These are phyloP conservation scores for Salminus brasiliensis DNA, from an alignment of 2,113 vertebrate species.

Conservation along the genomic window DNA sequence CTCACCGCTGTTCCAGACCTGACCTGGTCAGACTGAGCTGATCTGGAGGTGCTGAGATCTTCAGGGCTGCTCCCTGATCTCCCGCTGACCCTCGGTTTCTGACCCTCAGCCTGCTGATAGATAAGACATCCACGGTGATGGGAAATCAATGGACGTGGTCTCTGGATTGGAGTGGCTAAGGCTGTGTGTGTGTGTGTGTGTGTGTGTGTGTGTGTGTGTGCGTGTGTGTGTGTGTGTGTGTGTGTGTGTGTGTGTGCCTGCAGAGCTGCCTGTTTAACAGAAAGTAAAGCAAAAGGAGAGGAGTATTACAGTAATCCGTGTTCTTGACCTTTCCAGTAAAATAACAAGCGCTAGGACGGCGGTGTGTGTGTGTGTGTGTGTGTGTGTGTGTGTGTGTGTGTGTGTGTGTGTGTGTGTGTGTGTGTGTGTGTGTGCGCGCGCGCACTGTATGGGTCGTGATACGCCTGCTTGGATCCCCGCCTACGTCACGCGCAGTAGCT, in stretches of 20 bases:
- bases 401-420: no score
- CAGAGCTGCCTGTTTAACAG: background rate
- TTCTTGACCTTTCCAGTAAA: slow-evolving; percentile 43
- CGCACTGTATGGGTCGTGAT: background rate
- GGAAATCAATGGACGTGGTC: slow-evolving; percentile 29
- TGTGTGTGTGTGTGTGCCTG: background rate
- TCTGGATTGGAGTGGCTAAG: background rate
- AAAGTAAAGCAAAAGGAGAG: background rate
- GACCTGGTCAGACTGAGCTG: slow-evolving; percentile 22
- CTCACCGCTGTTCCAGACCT: slow-evolving; percentile 1
- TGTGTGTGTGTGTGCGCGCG: no score
- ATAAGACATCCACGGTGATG: slow-evolving; percentile 5
- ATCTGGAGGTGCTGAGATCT: slow-evolving; percentile 17
- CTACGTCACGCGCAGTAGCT: slow-evolving; percentile 46
- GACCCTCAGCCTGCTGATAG: slow-evolving; percentile 3
- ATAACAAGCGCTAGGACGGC: background rate
- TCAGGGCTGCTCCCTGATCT: slow-evolving; percentile 25
- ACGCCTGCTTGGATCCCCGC: slow-evolving; percentile 44
- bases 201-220: no score
- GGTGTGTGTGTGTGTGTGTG: background rate
- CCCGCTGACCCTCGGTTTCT: slow-evolving; percentile 31
- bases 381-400: no score
- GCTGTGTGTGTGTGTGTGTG: background rate
- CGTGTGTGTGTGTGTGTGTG: no score
- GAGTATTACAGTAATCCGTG: background rate